Base-by-base conservation (phyloP, 2,888 invertebrate genomes). In the Acheta domesticus region DNA sequence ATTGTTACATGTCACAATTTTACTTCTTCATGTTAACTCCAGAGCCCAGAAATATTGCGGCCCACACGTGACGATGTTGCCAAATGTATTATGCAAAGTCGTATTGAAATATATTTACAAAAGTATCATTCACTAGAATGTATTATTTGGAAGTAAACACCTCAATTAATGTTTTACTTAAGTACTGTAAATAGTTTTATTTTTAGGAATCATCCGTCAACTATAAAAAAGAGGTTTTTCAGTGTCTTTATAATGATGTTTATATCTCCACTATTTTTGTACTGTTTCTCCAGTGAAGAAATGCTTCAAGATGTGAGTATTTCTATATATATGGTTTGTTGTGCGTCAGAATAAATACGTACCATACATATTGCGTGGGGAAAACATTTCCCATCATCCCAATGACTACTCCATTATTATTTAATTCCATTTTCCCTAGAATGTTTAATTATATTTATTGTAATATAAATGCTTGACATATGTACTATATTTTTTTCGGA, bases 131-230 rank as follows among this genome's bases (percentile, higher is more conserved):
- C 36, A 4, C 8, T 36, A 36, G 36, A 36, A 36, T 36, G 5
- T 36, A 36, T 8, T 36, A 8, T 36, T 36, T 23, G 73, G 20
- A 74, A 11, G 21, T 49, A 80, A 48, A 21, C 21, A 16, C 3
- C 48, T 78, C 12, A 62, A 49, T 73, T 50, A 20, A 19, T 79
- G 36, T 78, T 19, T 23, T 74, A 16, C 50, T 75, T 16, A 19
- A 12, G 2, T 20, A 12, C 76, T 50, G 20, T 49, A 76, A 36
- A 50, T 20, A 75, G 50, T 77, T 49, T 77, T 77, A 19, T 81
- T 89, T 91, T 83, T 88, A 95, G 97, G 85, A 94, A 96, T 86
- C 96, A 97, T 87, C 96, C 97, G 19, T 90, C 92, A 12, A 95
- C 94, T 11, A 95, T 97, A 83, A 96, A 95, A 86, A 91, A 91